Conservation (phyloP, 2,888 invertebrate species). For the Drosophila prolongata region DNA sequence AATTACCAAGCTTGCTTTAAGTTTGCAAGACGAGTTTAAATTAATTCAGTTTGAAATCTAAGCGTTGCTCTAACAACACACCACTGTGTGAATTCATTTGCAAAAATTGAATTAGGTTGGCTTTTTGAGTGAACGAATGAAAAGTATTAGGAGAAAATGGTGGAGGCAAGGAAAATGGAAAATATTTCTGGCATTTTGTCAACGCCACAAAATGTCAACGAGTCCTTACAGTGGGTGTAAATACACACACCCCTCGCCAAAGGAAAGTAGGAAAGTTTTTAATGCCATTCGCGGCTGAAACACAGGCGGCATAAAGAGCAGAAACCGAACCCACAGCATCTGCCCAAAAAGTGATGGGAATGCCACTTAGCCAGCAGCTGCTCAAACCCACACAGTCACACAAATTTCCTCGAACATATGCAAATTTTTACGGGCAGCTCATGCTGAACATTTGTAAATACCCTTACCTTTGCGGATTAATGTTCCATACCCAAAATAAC, state of each 20-base stretch:
- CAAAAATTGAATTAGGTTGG: conserved; percentile 72
- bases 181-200: conserved; percentile 55
- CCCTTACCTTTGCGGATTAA: conserved; percentile 7
- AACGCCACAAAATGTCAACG: conserved; percentile 49
- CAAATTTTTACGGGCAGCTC: conserved; percentile 68
- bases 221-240: conserved; percentile 44
- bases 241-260: conserved; percentile 10
- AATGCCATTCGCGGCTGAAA: conserved; percentile 50
- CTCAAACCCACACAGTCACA: conserved; percentile 24
- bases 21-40: conserved; percentile 20
- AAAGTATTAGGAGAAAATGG: conserved; percentile 44
- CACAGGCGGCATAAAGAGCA: conserved; percentile 5
- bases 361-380: conserved; percentile 67
- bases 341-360: conserved; percentile 24
- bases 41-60: conserved; percentile 48
- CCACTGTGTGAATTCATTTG: conserved; percentile 58
- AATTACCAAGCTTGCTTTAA: conserved; percentile 26
- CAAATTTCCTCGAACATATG: conserved; percentile 70
- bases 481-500: conserved; percentile 8
- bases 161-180: conserved; percentile 9
- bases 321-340: conserved; percentile 21
- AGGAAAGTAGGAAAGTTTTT: conserved; percentile 59
- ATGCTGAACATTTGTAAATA: conserved; percentile 18
- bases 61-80: conserved; percentile 21
- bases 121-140: conserved; percentile 51